Evolutionary conservation across 2,797 vertebrate genomes (phyloP).

Genomic region (Xiphophorus birchmanni): DNA sequence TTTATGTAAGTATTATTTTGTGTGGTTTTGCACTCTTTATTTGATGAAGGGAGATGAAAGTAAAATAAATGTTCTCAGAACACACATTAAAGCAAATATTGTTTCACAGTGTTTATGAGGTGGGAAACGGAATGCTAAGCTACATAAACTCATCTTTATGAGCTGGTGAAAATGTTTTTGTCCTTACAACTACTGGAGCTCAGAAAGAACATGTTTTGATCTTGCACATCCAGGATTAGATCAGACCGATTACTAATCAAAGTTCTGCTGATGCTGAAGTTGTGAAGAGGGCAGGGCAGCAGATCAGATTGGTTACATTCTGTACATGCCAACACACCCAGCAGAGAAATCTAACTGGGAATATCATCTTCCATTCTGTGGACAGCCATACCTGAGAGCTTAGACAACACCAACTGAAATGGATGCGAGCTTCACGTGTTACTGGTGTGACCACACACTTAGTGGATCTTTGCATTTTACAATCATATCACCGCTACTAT

Average conservation of each 20-base stretch:
- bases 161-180: background rate
- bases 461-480: background rate
- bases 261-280: constrained; percentile 31
- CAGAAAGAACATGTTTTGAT: background rate
- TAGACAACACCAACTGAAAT: constrained; percentile 36
- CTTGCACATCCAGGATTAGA: background rate
- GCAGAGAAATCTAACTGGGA: constrained; percentile 50
- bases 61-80: background rate
- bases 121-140: background rate
- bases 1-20: background rate
- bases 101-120: background rate
- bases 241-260: constrained; percentile 10
- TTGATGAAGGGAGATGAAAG: background rate
- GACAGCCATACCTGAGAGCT: constrained; percentile 32
- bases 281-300: constrained; percentile 26
- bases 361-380: constrained; percentile 61
- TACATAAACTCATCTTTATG: background rate
- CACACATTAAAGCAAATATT: background rate
- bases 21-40: background rate
- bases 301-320: constrained; percentile 57
- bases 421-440: constrained; percentile 18
- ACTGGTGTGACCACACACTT: background rate
- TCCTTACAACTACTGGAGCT: background rate
- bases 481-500: background rate
- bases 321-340: constrained; percentile 64